These are phyloP conservation scores for Pterophyllum scalare DNA, from an alignment of 2,113 vertebrate genomes.

Conservation along the genomic window DNA sequence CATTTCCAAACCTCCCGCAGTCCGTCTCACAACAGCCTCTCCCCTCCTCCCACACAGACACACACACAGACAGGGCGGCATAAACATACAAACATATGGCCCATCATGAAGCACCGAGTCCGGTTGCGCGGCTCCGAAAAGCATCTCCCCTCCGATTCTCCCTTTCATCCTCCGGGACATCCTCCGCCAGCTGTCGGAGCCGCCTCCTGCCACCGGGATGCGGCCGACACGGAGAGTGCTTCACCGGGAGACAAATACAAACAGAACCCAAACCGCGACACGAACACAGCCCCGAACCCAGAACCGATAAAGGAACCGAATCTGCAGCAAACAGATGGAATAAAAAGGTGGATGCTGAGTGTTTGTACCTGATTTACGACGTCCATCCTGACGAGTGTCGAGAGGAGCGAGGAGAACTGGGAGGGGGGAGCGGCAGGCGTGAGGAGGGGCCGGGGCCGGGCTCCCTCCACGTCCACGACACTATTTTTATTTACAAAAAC, in stretches of 20 bases:
- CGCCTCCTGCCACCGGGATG: not conserved
- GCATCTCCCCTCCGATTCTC: not conserved
- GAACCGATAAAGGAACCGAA: not conserved
- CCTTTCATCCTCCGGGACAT: not conserved
- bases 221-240: not conserved
- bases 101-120: not conserved
- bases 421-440: not conserved
- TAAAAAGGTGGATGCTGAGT: not conserved
- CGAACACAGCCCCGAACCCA: not conserved
- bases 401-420: constrained; percentile 29
- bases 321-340: accelerated
- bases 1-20: not conserved
- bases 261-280: not conserved
- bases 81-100: not conserved
- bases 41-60: not conserved
- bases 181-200: not conserved
- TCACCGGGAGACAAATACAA: not conserved
- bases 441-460: not conserved
- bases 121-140: not conserved
- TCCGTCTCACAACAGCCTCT: not conserved
- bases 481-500: not conserved
- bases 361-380: constrained; percentile 69
- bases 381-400: constrained; percentile 69
- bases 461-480: not conserved
- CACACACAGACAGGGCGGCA: not conserved